These are phyloP conservation scores for Hippocampus guttulatus DNA, from an alignment of 2,113 vertebrate genomes.

Conservation along the genomic window DNA sequence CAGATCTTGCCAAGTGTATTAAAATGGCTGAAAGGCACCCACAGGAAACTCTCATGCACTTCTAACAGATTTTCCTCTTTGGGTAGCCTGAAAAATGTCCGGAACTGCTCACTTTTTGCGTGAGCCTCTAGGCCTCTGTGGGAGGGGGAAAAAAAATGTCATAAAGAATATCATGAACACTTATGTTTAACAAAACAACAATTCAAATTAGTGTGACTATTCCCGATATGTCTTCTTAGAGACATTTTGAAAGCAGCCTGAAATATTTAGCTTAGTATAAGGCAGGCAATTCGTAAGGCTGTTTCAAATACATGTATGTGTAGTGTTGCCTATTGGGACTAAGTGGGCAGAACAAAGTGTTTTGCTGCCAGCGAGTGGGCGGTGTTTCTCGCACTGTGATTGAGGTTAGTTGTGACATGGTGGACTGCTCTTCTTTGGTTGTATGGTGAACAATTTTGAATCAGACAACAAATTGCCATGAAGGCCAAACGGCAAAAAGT, in stretches of 20 bases:
- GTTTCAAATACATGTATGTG: neutral
- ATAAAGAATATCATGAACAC: neutral
- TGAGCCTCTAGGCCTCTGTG: slow-evolving; percentile 85
- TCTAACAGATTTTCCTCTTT: slow-evolving; percentile 87
- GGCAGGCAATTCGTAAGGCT: neutral
- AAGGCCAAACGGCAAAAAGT: no score
- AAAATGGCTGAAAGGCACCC: slow-evolving; percentile 88
- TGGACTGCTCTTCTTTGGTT: neutral
- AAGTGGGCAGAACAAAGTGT: neutral
- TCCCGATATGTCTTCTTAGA: no score
- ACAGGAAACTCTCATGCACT: slow-evolving; percentile 91
- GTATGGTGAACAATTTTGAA: neutral
- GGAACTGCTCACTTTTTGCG: slow-evolving; percentile 88
- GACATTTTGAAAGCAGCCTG: neutral
- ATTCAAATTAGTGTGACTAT: neutral
- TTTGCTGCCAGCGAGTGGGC: neutral
- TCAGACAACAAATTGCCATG: neutral
- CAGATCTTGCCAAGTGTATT: slow-evolving; percentile 91
- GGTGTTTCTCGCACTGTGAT: neutral
- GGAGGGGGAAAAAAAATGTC: slow-evolving; percentile 11
- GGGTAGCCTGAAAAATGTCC: slow-evolving; percentile 86
- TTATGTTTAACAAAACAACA: neutral
- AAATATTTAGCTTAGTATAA: neutral
- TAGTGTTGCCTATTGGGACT: neutral
- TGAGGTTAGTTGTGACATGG: neutral